Conservation (phyloP, 2,113 vertebrate species). For the Hassar affinis region DNA sequence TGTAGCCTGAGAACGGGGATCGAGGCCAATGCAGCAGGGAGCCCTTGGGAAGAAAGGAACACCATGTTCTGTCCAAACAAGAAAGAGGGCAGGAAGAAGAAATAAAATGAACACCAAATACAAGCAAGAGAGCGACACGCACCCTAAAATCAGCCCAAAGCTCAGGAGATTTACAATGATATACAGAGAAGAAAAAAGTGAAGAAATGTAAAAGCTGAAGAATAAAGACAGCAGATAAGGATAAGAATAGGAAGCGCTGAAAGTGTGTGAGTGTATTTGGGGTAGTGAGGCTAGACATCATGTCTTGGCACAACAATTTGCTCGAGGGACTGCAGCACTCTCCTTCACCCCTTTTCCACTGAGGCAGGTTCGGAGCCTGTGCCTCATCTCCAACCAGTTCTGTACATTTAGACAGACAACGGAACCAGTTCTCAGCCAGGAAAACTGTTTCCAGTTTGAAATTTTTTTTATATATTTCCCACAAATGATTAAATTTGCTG, state of each 20-base stretch:
- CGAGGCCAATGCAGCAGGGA: slow-evolving; percentile 28
- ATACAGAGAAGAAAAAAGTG: background rate
- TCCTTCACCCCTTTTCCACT: background rate
- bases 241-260: background rate
- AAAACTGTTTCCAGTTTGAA: no score
- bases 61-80: slow-evolving; percentile 30
- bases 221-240: background rate
- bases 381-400: no score
- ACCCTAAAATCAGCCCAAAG: background rate
- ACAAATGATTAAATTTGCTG: no score
- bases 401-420: no score
- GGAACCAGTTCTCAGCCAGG: no score
- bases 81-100: slow-evolving; percentile 19
- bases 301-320: background rate
- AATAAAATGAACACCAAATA: background rate
- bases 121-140: background rate
- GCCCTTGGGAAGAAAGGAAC: slow-evolving; percentile 28
- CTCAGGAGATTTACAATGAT: background rate
- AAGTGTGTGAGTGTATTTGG: background rate
- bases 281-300: background rate
- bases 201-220: background rate
- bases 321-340: background rate
- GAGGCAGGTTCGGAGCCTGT: no score
- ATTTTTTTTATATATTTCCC: no score
- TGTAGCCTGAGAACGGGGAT: slow-evolving; percentile 27